These are phyloP conservation scores for Takifugu flavidus DNA, from an alignment of 2,113 vertebrate species.

Conservation along the genomic window DNA sequence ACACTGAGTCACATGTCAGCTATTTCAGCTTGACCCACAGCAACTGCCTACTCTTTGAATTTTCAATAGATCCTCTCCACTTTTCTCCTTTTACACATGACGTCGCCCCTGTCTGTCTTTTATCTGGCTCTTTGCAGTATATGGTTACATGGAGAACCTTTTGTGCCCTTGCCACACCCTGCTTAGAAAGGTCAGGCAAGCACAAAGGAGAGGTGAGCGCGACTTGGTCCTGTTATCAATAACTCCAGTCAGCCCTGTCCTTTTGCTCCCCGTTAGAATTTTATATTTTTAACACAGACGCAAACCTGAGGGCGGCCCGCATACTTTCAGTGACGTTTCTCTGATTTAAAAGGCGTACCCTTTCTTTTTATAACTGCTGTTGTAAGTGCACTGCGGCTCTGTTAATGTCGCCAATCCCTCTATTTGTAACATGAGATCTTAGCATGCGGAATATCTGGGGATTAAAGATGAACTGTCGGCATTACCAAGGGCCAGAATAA, in stretches of 20 bases:
- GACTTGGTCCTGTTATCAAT: slow-evolving; percentile 42
- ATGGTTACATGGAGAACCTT: slow-evolving; percentile 64
- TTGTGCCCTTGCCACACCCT: slow-evolving; percentile 60
- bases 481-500: slow-evolving; percentile 39
- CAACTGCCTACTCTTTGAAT: slow-evolving; percentile 52
- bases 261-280: slow-evolving; percentile 48
- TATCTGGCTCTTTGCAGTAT: slow-evolving; percentile 59
- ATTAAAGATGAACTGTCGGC: slow-evolving; percentile 10
- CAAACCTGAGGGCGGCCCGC: slow-evolving; percentile 17
- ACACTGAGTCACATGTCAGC: slow-evolving; percentile 65
- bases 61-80: slow-evolving; percentile 58
- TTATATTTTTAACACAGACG: slow-evolving; percentile 52
- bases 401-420: slow-evolving; percentile 20
- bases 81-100: slow-evolving; percentile 64
- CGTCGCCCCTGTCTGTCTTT: slow-evolving; percentile 57
- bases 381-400: slow-evolving; percentile 23
- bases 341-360: no score
- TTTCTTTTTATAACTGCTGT: slow-evolving; percentile 19
- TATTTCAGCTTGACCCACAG: slow-evolving; percentile 56
- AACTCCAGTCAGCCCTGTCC: slow-evolving; percentile 25
- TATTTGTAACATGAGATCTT: slow-evolving; percentile 35
- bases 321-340: no score
- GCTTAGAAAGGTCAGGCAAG: slow-evolving; percentile 47
- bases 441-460: slow-evolving; percentile 13
- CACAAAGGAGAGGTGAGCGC: slow-evolving; percentile 60